Base-by-base conservation (phyloP, 2,888 invertebrate genomes). In the Antheraea assamensis region DNA sequence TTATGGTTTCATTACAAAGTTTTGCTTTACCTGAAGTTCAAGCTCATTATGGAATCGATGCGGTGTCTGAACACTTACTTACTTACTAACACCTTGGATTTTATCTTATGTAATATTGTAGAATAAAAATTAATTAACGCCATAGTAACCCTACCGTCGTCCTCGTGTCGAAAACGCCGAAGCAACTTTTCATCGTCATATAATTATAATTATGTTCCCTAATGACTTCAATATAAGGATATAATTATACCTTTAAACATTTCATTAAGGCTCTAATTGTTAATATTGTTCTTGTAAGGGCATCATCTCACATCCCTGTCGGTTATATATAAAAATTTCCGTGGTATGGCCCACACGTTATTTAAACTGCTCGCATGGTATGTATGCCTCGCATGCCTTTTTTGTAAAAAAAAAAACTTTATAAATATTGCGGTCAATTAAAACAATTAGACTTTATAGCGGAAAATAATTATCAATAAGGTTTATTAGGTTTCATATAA, bases 211-310 rank as follows among this genome's bases (percentile, higher is more conserved):
- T 83, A 86, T 77, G 75, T 74, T 75, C 82, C 83, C 83, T 88
- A 89, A 90, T 87, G 85, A 83, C 81, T 76, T 71, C 83, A 74
- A 47, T 83, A 82, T 85, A 89, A 82, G 86, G 85, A 75, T 75
- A 82, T 88, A 86, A 90, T 88, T 87, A 84, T 73, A 72, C 42
- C 21, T 73, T 73, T 73, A 74, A 76, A 77, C 80, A 83, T 80
- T 86, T 85, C 84, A 85, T 84, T 82, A 78, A 75, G 64, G 76
- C 82, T 83, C 85, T 86, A 89, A 89, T 88, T 89, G 85, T 83
- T 80, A 78, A 82, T 81, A 81, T 79, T 74, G 74, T 73, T 76
- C 81, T 75, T 79, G 80, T 80, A 86, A 79, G 81, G 84, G 79
- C 83, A 83, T 82, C 80, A 30, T 21, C 42, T 35, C 35, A n/a